Evolutionary conservation across 2,797 vertebrate species (phyloP), one percentile per base, ranked within the genome.

Genomic region (Semotilus atromaculatus): DNA sequence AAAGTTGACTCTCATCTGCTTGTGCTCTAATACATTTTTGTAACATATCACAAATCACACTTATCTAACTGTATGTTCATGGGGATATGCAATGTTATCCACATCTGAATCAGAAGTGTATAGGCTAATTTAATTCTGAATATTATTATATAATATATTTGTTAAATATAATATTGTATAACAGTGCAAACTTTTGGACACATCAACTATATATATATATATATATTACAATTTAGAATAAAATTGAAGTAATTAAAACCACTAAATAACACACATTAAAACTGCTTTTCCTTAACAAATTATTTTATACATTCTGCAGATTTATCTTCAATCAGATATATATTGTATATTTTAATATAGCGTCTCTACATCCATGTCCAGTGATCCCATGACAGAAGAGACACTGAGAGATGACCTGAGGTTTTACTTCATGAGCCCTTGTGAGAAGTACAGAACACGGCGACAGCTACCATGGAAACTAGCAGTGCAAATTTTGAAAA

Each of bases 381-480:
- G 88, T 74, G 94, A 95, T 9, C 87, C 94, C 51, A 83, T 93
- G 73, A 96, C 95, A 60, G 93, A 95, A 89, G 86, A 91, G 0
- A 88, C 81, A 14, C 92, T 99, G 86, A 96, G 95, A 91, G 96
- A 98, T 87, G 98, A 99, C 91, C 94, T 99, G 83, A 97, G 88
- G 87, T 99, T 96, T 90, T 99, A 99, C 93, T 99, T 99, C 90
- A 99, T 99, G 98, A 99, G 94, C 85, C 98, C 98, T 0, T 99
- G 98, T 95, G 97, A 99, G 92, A 99, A 99, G 91, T 99, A 97
- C 92, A 93, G 94, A 92, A 95, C 97, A 86, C 93, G 97, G 80
- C 89, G 66, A 74, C 97, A 97, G 78, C 90, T 97, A 60, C 98
- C 98, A 0, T 99, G 98, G 98, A 99, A 99, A 90, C 90, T 99